phyloP scores from a whole-genome alignment of 2,797 vertebrate species.

The Chromobotia macracanthus region DNA sequence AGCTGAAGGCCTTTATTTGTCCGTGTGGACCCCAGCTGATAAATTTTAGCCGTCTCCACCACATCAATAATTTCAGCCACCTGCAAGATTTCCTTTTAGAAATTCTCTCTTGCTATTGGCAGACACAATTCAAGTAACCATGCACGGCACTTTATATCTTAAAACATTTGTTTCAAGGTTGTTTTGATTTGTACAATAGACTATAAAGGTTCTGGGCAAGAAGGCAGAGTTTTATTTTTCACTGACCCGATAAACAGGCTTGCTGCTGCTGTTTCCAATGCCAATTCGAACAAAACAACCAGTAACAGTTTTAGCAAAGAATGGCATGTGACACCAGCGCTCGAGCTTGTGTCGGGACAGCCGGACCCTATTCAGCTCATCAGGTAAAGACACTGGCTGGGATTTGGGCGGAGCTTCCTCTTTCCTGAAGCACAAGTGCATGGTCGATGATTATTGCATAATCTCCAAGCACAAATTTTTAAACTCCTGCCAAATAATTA shows the following conservation, averaged over 20 bases:
- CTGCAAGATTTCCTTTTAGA: slow-evolving; percentile 66
- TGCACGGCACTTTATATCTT: background rate
- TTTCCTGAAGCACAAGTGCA: slow-evolving; percentile 73
- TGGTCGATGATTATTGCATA: background rate
- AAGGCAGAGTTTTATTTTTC: background rate
- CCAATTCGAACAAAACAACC: slow-evolving; percentile 98
- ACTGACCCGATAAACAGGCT: slow-evolving; percentile 95
- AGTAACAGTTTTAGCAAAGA: slow-evolving; percentile 95
- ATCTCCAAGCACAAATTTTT: background rate
- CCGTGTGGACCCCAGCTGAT: slow-evolving; percentile 92
- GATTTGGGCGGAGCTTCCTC: slow-evolving; percentile 95
- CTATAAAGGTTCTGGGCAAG: background rate
- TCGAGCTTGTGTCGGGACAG: slow-evolving; percentile 96
- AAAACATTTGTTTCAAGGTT: too few relatives aligned
- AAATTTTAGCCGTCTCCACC: slow-evolving; percentile 96
- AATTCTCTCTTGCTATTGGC: background rate
- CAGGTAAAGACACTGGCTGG: slow-evolving; percentile 92
- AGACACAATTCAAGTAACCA: background rate
- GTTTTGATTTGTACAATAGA: too few relatives aligned
- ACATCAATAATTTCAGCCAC: slow-evolving; percentile 98
- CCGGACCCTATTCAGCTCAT: slow-evolving; percentile 92
- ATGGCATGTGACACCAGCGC: slow-evolving; percentile 99
- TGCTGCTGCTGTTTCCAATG: slow-evolving; percentile 98
- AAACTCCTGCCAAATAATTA: background rate
- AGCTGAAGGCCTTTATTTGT: slow-evolving; percentile 98